Evolutionary conservation across 2,888 invertebrate genomes (phyloP).

Genomic region (Stenodera caucasica): DNA sequence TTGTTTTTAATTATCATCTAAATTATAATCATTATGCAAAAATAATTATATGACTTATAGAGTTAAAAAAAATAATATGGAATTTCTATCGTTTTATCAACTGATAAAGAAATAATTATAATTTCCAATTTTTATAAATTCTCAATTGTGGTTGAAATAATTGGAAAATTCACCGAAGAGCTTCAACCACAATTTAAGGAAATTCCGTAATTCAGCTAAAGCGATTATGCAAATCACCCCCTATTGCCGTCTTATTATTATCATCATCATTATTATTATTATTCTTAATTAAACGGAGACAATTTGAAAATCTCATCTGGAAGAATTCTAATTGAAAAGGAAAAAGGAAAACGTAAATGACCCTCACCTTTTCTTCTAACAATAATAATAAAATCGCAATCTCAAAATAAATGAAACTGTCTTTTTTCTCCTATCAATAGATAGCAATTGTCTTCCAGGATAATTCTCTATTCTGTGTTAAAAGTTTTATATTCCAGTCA

Average conservation of each 20-base stretch:
- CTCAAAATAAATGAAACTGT: background rate
- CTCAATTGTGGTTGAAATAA: too few relatives aligned
- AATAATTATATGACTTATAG: too few relatives aligned
- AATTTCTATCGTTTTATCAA: background rate
- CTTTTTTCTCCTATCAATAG: background rate
- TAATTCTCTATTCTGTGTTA: background rate
- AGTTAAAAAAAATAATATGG: too few relatives aligned
- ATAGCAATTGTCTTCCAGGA: background rate
- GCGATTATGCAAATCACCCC: conserved; percentile 32
- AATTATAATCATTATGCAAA: background rate
- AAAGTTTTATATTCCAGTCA: background rate
- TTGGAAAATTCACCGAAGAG: too few relatives aligned
- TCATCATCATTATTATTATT: too few relatives aligned
- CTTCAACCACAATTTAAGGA: background rate
- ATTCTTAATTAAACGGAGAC: conserved; percentile 32
- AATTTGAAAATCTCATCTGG: conserved; percentile 20
- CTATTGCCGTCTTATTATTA: too few relatives aligned
- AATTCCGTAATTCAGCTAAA: conserved; percentile 28
- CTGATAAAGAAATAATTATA: background rate
- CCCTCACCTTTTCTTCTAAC: background rate
- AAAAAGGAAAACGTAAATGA: background rate
- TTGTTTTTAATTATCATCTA: too few relatives aligned
- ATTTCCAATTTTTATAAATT: too few relatives aligned
- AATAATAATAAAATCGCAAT: background rate
- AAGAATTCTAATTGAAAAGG: background rate